Evolutionary conservation across 2,113 vertebrate genomes (phyloP).

Genomic region (Gymnogyps californianus): DNA sequence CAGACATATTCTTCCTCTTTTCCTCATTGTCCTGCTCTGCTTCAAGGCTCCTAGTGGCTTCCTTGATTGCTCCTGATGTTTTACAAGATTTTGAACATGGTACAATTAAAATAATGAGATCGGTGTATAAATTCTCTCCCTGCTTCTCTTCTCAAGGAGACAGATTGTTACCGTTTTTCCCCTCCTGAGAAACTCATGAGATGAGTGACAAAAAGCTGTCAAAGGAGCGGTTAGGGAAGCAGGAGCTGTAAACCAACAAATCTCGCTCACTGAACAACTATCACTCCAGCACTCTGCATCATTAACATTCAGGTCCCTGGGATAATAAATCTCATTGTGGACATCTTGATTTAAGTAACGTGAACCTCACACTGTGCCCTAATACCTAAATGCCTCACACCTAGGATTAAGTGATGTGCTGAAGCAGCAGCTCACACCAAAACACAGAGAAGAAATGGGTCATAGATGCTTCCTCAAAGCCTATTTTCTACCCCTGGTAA

Average conservation of each 20-base stretch:
- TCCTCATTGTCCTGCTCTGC: background rate
- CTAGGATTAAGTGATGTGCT: background rate
- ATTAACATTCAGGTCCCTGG: background rate
- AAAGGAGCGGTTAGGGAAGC: background rate
- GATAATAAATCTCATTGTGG: background rate
- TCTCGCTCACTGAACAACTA: background rate
- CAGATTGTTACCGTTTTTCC: background rate
- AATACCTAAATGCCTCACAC: background rate
- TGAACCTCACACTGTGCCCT: background rate
- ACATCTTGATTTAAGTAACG: background rate
- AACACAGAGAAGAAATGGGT: background rate
- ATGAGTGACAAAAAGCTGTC: conserved; percentile 32
- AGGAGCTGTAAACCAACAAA: conserved; percentile 18
- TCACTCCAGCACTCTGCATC: background rate
- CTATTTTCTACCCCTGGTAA: background rate
- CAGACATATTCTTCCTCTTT: background rate
- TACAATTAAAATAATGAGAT: conserved; percentile 50
- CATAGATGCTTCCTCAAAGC: background rate
- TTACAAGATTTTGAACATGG: conserved; percentile 23
- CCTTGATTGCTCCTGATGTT: conserved; percentile 35
- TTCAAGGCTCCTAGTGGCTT: background rate
- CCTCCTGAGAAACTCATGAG: conserved; percentile 20
- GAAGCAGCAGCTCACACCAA: background rate
- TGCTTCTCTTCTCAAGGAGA: conserved; percentile 20
- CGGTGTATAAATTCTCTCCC: background rate